phyloP scores from a whole-genome alignment of 2,113 vertebrate species.

The Octodon degus region DNA sequence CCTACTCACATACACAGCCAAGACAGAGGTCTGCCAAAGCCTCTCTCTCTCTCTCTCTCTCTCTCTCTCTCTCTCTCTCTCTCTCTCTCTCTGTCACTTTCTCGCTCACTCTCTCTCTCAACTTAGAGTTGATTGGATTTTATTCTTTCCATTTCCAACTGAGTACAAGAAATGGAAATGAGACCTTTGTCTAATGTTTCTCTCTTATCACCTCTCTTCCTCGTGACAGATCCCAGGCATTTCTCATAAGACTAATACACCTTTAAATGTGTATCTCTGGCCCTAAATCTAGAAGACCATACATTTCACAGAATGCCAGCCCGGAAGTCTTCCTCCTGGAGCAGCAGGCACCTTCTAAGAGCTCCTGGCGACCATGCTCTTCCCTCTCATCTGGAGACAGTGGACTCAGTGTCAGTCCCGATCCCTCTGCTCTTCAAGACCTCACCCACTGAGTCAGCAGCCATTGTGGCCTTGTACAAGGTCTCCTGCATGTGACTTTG shows the following conservation, averaged over 20 bases:
- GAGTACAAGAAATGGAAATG: constrained; percentile 21
- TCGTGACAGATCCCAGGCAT: not conserved
- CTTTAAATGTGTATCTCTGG: not conserved
- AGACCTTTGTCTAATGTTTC: not conserved
- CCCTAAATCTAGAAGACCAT: not conserved
- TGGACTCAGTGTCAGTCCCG: rapidly evolving
- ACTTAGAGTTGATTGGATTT: not conserved
- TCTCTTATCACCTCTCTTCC: not conserved
- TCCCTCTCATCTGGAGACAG: not conserved
- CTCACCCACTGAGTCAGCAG: not conserved
- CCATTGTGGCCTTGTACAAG: not conserved
- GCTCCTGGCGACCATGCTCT: too few relatives aligned
- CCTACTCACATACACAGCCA: not conserved
- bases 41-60: not conserved
- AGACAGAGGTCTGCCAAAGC: not conserved
- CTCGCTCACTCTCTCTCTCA: not conserved
- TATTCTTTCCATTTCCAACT: constrained; percentile 4
- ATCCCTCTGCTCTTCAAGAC: too few relatives aligned
- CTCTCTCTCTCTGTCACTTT: not conserved
- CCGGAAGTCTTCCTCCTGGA: rapidly evolving
- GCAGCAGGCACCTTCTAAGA: not conserved
- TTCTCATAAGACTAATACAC: not conserved
- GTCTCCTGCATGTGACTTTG: rapidly evolving
- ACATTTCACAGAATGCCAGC: not conserved
- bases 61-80: not conserved